These are phyloP conservation scores for Pollenia amentaria DNA, from an alignment of 2,888 invertebrate species.

Conservation along the genomic window DNA sequence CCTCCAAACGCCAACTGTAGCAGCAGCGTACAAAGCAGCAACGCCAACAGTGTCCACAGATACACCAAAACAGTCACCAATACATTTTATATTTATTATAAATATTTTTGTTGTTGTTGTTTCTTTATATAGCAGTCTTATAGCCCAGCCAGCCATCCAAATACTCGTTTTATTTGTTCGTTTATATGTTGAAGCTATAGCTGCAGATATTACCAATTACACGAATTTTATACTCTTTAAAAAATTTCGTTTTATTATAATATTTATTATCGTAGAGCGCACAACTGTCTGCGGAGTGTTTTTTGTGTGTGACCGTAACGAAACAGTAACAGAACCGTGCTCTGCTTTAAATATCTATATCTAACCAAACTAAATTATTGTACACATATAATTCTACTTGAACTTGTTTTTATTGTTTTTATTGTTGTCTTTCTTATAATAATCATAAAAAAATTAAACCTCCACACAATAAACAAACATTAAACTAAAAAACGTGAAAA, in stretches of 20 bases:
- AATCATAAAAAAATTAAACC: conserved; percentile 45
- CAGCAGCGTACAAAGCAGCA: conserved; percentile 43
- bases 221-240: conserved; percentile 85
- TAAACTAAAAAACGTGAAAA: conserved; percentile 29
- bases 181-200: conserved; percentile 71
- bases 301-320: conserved; percentile 69
- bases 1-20: conserved; percentile 28
- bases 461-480: conserved; percentile 38
- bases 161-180: conserved; percentile 72
- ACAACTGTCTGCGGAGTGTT: conserved; percentile 83
- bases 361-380: background rate
- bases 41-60: conserved; percentile 37
- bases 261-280: conserved; percentile 85
- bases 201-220: conserved; percentile 81
- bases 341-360: conserved; percentile 57
- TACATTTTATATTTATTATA: conserved; percentile 52
- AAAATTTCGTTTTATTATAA: conserved; percentile 85
- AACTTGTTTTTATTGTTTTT: conserved; percentile 59
- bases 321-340: conserved; percentile 67
- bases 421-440: conserved; percentile 40
- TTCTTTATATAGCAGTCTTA: conserved; percentile 53
- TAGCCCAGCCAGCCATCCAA: conserved; percentile 74
- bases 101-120: conserved; percentile 39
- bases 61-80: conserved; percentile 47
- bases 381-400: conserved; percentile 38